Conservation (phyloP, 2,113 vertebrate genomes). For the Hemichromis elongatus region DNA sequence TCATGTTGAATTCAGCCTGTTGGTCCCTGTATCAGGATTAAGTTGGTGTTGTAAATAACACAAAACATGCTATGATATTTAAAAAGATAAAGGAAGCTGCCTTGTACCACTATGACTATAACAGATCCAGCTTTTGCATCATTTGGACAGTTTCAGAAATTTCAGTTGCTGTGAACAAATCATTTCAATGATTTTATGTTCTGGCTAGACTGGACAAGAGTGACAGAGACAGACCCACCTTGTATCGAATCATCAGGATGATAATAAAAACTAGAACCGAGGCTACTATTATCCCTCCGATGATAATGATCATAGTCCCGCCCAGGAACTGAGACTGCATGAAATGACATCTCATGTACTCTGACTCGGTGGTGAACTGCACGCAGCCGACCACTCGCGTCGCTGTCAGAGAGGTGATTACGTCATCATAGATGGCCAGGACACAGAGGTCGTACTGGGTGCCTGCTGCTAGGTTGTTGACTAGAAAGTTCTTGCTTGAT, state of each 20-base stretch:
- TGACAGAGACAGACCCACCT: slow-evolving; percentile 72
- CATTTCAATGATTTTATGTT: neutral
- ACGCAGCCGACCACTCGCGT: slow-evolving; percentile 95
- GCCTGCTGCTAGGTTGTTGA: slow-evolving; percentile 95
- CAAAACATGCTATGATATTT: neutral
- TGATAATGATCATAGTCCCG: slow-evolving; percentile 99
- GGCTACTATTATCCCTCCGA: slow-evolving; percentile 96
- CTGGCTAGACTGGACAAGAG: neutral
- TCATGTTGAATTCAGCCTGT: neutral
- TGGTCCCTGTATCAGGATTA: neutral
- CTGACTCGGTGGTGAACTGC: slow-evolving; percentile 93
- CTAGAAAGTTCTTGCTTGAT: slow-evolving; percentile 96
- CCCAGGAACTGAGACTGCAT: slow-evolving; percentile 99
- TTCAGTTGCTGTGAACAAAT: neutral
- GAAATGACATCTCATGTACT: slow-evolving; percentile 97
- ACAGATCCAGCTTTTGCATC: neutral
- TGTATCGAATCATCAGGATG: slow-evolving; percentile 99
- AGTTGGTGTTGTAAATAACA: neutral
- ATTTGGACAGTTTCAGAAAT: neutral
- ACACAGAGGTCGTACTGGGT: slow-evolving; percentile 94
- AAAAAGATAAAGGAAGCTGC: neutral
- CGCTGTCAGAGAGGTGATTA: slow-evolving; percentile 93
- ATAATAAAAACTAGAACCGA: slow-evolving; percentile 98
- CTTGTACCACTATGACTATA: neutral
- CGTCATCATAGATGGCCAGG: slow-evolving; percentile 95